Base-by-base conservation (phyloP, 2,797 vertebrate species). In the Botia almorhae region DNA sequence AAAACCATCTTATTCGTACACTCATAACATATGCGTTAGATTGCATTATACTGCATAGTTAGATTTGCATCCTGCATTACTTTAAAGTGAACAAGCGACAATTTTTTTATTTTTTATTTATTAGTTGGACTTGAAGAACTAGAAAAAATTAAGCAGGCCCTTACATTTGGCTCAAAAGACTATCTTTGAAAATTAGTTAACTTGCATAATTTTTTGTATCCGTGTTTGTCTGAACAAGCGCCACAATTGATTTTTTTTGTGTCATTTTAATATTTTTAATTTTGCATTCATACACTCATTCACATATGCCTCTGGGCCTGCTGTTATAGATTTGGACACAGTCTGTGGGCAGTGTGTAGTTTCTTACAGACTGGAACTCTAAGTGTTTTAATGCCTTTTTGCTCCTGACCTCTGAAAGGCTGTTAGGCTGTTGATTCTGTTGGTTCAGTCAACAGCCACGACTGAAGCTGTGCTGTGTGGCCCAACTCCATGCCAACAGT, bases 381-480 rank as follows among this genome's bases (percentile, higher is more conserved):
- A 63, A 33, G 23, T 39, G 48, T 23, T 13, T 17, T 58, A 69
- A 46, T 60, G 12, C 10, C 14, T 13, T 69, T 48, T 4, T 58
- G 77, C 21, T 55, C 61, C 67, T 63, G 69, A 63, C 69, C 61
- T 46, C 48, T 74, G 72, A 64, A 60, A 33, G 23, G 23, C 53
- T 2, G 69, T 19, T 70, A 33, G 33, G 23, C n/a, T 2, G 61
- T 16, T 75, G 53, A 79, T 71, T 69, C 12, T 60, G 48, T 69
- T 73, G 61, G 48, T 69, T 77, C 36, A 51, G 63, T 61, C n/a
- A 29, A 58, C 63, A 81, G 72, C 46, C 81, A 69, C 39, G 55
- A 16, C 60, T 79, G 72, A 72, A 64, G 84, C 65, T 81, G 56
- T 72, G 74, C 60, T 61, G 69, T 83, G 68, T 33, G 55, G 56